Evolutionary conservation across 1,140 invertebrate species (phyloP).

Genomic region (Hyposmocoma kahamanoa): DNA sequence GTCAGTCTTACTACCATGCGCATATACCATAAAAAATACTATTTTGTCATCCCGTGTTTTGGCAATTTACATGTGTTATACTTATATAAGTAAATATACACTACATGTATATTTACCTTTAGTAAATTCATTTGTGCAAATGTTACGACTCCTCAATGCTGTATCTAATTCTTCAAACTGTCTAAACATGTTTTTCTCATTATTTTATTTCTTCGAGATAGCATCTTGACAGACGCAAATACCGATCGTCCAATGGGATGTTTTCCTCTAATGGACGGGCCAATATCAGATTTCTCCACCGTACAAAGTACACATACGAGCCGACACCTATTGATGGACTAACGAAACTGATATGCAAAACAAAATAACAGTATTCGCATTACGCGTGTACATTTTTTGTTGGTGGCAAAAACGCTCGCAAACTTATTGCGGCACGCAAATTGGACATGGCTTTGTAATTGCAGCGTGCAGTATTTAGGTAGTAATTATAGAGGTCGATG

Average conservation of each 20-base stretch:
- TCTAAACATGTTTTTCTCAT: conserved; percentile 53
- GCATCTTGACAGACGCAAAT: conserved; percentile 57
- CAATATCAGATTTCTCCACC: conserved; percentile 31
- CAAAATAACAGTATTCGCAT: conserved; percentile 58
- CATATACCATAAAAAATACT: no score
- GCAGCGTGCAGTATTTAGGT: conserved; percentile 45
- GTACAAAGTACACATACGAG: conserved; percentile 20
- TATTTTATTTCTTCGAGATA: conserved; percentile 57
- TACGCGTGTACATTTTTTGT: conserved; percentile 36
- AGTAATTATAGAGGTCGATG: conserved; percentile 40
- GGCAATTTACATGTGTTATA: no score
- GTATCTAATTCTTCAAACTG: conserved; percentile 12
- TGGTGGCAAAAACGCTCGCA: conserved; percentile 37
- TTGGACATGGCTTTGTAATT: conserved; percentile 49
- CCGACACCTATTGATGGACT: conserved; percentile 38
- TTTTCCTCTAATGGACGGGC: conserved; percentile 58
- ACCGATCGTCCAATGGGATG: conserved; percentile 38
- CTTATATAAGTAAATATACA: no score
- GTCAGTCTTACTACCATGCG: no score
- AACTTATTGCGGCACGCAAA: conserved; percentile 49
- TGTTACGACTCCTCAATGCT: no score
- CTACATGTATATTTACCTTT: no score
- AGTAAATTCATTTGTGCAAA: no score
- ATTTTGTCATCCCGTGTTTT: no score
- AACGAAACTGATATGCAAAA: conserved; percentile 57